Evolutionary conservation across 2,888 invertebrate species (phyloP).

Genomic region (Amiota minor): DNA sequence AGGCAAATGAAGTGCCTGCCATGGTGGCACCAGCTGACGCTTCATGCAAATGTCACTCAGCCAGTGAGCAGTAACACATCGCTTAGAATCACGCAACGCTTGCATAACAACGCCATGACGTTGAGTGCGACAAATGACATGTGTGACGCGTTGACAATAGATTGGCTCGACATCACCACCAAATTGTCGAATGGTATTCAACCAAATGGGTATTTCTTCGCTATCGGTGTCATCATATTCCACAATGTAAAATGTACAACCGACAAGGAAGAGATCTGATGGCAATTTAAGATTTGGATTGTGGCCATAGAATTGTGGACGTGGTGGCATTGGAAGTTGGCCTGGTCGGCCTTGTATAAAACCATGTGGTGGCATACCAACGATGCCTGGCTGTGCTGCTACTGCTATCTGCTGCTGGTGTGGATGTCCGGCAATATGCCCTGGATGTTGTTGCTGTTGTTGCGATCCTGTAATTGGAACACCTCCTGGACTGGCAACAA

Average conservation of each 20-base stretch:
- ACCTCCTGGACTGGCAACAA: constrained; percentile 51
- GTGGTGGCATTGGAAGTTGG: constrained; percentile 76
- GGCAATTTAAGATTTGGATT: constrained; percentile 93
- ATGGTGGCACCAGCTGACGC: constrained; percentile 91
- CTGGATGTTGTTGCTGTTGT: constrained; percentile 69
- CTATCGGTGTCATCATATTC: constrained; percentile 85
- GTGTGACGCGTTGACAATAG: constrained; percentile 91
- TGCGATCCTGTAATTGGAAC: constrained; percentile 43
- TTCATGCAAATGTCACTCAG: constrained; percentile 91
- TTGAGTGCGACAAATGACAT: constrained; percentile 93
- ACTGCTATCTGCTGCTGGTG: constrained; percentile 53
- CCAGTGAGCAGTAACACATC: constrained; percentile 90
- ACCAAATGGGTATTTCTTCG: constrained; percentile 79
- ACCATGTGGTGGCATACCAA: constrained; percentile 69
- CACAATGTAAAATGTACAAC: constrained; percentile 92
- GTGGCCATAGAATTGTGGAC: constrained; percentile 92
- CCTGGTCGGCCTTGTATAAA: constrained; percentile 72
- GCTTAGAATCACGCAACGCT: constrained; percentile 79
- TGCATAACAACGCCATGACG: constrained; percentile 93
- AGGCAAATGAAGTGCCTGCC: constrained; percentile 94
- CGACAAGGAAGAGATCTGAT: constrained; percentile 89
- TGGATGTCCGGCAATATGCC: background rate
- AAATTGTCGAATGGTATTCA: constrained; percentile 82
- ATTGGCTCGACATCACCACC: constrained; percentile 91
- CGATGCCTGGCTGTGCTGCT: constrained; percentile 45